phyloP scores from a whole-genome alignment of 2,888 invertebrate species.

The Ochlodes sylvanus region DNA sequence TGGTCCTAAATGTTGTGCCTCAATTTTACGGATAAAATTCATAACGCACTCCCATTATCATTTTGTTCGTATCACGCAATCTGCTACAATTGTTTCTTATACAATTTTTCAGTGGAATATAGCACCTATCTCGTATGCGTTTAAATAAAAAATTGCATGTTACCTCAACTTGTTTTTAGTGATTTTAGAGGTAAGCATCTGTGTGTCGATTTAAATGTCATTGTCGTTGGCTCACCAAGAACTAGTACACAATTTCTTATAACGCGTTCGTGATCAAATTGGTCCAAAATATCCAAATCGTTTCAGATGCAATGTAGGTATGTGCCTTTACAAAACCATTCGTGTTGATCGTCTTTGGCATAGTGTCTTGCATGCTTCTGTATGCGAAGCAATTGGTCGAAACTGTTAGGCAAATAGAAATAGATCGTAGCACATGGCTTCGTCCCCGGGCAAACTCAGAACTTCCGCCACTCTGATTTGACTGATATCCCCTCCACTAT shows the following conservation, averaged over 20 bases:
- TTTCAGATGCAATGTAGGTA: no score
- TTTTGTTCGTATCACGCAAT: background rate
- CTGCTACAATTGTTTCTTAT: background rate
- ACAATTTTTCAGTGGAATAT: background rate
- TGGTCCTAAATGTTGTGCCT: background rate
- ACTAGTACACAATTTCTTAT: background rate
- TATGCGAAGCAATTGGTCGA: no score
- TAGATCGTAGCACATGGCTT: no score
- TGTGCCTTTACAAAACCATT: no score
- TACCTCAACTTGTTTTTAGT: background rate
- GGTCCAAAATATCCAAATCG: background rate
- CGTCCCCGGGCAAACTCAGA: no score
- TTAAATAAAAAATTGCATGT: background rate
- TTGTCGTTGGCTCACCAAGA: background rate
- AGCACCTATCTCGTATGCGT: background rate
- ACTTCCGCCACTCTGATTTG: no score
- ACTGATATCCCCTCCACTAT: no score
- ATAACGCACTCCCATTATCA: conserved; percentile 1
- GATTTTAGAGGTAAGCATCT: background rate
- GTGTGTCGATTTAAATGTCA: conserved; percentile 4
- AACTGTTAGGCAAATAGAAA: no score
- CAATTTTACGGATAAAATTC: conserved; percentile 3
- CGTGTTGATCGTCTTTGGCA: no score
- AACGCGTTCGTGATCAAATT: background rate
- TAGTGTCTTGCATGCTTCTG: no score